These are phyloP conservation scores for Crenichthys baileyi DNA, from an alignment of 2,797 vertebrate genomes.

Conservation along the genomic window DNA sequence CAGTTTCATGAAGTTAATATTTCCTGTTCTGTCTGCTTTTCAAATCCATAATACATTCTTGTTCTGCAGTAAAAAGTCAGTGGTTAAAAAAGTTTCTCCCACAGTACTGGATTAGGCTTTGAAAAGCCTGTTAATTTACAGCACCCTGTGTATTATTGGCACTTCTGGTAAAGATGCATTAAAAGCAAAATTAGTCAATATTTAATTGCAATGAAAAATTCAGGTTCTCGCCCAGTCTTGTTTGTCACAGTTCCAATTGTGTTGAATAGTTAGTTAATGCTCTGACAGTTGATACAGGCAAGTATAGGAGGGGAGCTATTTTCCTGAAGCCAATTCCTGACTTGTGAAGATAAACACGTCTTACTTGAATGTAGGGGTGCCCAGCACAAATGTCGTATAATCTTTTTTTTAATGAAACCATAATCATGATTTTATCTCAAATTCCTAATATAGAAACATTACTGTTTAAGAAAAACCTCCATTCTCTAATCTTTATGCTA, in stretches of 20 bases:
- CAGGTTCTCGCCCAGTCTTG: background rate
- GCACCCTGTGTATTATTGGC: background rate
- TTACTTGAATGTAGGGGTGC: no score
- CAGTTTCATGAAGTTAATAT: background rate
- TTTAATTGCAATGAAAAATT: background rate
- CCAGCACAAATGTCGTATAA: no score
- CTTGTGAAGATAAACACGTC: no score
- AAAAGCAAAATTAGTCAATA: background rate
- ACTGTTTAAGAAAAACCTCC: background rate
- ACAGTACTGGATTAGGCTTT: background rate
- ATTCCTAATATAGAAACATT: background rate
- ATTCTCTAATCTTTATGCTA: background rate
- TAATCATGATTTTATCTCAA: no score
- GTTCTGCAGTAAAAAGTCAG: background rate
- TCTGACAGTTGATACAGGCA: no score
- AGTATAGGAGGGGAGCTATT: no score
- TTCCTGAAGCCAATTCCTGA: no score
- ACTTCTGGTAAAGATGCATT: background rate
- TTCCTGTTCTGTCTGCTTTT: background rate
- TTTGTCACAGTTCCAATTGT: background rate
- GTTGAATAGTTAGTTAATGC: background rate
- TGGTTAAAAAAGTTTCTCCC: background rate
- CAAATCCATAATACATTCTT: constrained; percentile 2
- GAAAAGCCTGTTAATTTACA: background rate
- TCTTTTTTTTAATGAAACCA: no score